Evolutionary conservation across 2,113 vertebrate genomes (phyloP).

Genomic region (Oostethus manadensis): DNA sequence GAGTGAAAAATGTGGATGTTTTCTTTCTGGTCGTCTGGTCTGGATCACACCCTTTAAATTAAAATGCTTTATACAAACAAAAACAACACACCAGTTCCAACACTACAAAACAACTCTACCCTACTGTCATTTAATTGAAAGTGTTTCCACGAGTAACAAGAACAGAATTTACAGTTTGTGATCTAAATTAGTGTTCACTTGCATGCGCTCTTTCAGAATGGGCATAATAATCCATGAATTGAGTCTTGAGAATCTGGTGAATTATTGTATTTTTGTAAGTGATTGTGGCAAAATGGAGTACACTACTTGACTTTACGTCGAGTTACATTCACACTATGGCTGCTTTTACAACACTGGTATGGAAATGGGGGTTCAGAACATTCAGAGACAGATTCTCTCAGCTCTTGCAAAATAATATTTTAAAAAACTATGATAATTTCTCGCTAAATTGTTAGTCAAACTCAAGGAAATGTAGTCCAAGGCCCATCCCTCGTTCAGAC

Average conservation of each 20-base stretch:
- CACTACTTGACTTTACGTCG: neutral
- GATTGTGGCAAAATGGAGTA: neutral
- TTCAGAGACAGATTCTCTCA: neutral
- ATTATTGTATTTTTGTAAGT: neutral
- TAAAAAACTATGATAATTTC: neutral
- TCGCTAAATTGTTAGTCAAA: neutral
- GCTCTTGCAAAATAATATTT: too few species aligned
- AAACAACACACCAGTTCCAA: constrained; percentile 2
- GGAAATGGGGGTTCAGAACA: neutral
- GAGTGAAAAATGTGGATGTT: constrained; percentile 14
- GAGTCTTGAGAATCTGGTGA: neutral
- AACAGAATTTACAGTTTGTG: constrained; percentile 73
- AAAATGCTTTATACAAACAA: constrained; percentile 23
- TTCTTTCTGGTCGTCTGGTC: constrained; percentile 10
- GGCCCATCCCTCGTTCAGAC: constrained; percentile 39
- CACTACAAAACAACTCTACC: constrained; percentile 37
- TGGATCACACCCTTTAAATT: constrained; percentile 8
- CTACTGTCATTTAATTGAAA: constrained; percentile 65
- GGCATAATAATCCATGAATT: neutral
- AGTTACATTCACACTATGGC: too few species aligned
- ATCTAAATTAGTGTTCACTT: constrained; percentile 70
- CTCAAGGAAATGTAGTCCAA: constrained; percentile 1
- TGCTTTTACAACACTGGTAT: neutral
- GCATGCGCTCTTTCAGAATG: constrained; percentile 26
- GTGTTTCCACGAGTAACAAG: constrained; percentile 72